These are phyloP conservation scores for Tupaia tana DNA, from an alignment of 2,113 vertebrate species.

Conservation along the genomic window DNA sequence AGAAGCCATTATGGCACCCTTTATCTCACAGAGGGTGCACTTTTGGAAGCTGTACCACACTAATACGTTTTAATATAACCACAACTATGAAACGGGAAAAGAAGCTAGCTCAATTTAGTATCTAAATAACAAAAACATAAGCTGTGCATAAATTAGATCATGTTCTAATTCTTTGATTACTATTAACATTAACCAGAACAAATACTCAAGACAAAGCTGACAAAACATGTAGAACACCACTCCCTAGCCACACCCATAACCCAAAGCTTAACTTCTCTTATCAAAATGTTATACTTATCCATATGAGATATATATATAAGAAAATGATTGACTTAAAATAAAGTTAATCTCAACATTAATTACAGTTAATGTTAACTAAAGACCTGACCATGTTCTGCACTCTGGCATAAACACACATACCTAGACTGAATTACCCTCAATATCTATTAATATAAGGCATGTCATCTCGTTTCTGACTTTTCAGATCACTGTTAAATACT, in stretches of 20 bases:
- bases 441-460: not conserved
- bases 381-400: not conserved
- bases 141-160: conserved; percentile 24
- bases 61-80: conserved; percentile 62
- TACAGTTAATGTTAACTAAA: conserved; percentile 36
- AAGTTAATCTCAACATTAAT: conserved; percentile 31
- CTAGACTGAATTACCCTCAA: not conserved
- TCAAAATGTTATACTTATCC: conserved; percentile 28
- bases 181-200: conserved; percentile 42
- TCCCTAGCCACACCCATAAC: not conserved
- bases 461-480: not conserved
- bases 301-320: not conserved
- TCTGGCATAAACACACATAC: not conserved
- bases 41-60: conserved; percentile 67
- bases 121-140: conserved; percentile 56
- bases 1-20: conserved; percentile 70
- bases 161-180: conserved; percentile 12
- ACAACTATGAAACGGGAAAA: conserved; percentile 37
- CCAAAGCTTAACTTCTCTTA: not conserved
- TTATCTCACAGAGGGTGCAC: conserved; percentile 63
- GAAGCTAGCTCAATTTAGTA: conserved; percentile 36
- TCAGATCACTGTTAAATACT: not conserved
- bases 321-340: not conserved
- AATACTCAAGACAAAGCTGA: conserved; percentile 8
- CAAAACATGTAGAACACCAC: not conserved